phyloP scores from a whole-genome alignment of 2,888 invertebrate species.

The Drosophila basisetae region DNA sequence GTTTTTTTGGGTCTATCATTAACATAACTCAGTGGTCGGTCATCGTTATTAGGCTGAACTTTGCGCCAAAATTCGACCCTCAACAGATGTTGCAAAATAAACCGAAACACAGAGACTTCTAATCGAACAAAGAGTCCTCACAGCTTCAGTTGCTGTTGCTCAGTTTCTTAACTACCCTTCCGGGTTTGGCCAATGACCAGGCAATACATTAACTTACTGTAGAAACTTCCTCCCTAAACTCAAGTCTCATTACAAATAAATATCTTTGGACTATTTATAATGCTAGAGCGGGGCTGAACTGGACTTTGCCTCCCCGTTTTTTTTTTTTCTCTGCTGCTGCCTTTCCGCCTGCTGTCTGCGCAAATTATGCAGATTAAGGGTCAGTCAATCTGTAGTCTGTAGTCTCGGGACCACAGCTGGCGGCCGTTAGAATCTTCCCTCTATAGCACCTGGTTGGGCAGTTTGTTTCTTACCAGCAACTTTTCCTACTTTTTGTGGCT shows the following conservation, averaged over 20 bases:
- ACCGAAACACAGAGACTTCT: slow-evolving; percentile 18
- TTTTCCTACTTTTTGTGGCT: slow-evolving; percentile 20
- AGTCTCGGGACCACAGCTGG: slow-evolving; percentile 54
- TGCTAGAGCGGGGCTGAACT: slow-evolving; percentile 47
- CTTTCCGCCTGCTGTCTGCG: slow-evolving; percentile 41
- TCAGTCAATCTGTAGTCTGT: slow-evolving; percentile 51
- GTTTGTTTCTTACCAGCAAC: slow-evolving; percentile 34
- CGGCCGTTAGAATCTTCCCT: slow-evolving; percentile 40
- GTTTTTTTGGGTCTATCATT: slow-evolving; percentile 31
- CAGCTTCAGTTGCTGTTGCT: slow-evolving; percentile 18
- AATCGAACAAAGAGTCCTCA: slow-evolving; percentile 64
- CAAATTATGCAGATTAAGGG: slow-evolving; percentile 84
- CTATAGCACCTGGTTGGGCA: slow-evolving; percentile 61
- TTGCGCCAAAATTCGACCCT: slow-evolving; percentile 66
- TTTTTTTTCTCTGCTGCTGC: not conserved
- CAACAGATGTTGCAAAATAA: slow-evolving; percentile 49
- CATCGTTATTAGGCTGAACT: slow-evolving; percentile 64
- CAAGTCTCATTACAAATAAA: slow-evolving; percentile 75
- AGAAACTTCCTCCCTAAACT: slow-evolving; percentile 38
- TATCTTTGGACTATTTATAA: slow-evolving; percentile 76
- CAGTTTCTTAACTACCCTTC: slow-evolving; percentile 64
- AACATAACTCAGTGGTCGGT: slow-evolving; percentile 66
- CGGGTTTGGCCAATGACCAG: slow-evolving; percentile 49
- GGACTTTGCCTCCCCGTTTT: slow-evolving; percentile 23
- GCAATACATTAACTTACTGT: slow-evolving; percentile 15